These are phyloP conservation scores for Sebastes fasciatus DNA, from an alignment of 2,113 vertebrate genomes.

Conservation along the genomic window DNA sequence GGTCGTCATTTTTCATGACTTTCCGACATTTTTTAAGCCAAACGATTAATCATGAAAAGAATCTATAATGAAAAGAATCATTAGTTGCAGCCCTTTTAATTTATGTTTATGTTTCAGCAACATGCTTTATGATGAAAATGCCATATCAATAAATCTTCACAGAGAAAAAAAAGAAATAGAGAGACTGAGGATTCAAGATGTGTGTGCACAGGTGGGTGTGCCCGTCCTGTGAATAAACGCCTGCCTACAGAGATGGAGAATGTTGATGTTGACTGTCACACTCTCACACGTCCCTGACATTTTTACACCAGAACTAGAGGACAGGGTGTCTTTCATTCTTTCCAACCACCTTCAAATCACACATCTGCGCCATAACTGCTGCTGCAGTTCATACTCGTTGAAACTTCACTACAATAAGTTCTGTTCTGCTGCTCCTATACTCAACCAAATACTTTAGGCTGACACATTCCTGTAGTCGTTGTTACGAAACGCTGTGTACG, in stretches of 20 bases:
- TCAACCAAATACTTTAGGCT: constrained; percentile 15
- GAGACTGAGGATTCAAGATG: constrained; percentile 12
- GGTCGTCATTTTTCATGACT: not conserved
- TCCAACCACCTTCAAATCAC: constrained; percentile 36
- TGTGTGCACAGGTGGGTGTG: constrained; percentile 67
- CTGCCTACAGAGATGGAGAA: constrained; percentile 75
- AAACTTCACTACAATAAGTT: constrained; percentile 5
- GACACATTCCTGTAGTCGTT: not conserved
- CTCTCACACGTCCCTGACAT: constrained; percentile 76
- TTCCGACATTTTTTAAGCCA: not conserved
- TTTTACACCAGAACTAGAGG: constrained; percentile 75
- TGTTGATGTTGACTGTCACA: constrained; percentile 85
- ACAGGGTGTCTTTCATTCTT: constrained; percentile 64
- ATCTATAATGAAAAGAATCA: not conserved
- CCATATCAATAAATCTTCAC: not conserved
- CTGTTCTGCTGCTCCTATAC: not conserved
- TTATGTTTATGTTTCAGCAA: not conserved
- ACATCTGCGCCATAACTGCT: constrained; percentile 13
- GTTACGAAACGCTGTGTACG: not conserved
- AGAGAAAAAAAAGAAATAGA: not conserved
- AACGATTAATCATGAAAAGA: not conserved
- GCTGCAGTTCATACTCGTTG: not conserved
- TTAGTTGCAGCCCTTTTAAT: not conserved
- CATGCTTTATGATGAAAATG: not conserved
- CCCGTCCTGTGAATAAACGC: constrained; percentile 50